Evolutionary conservation across 2,797 vertebrate species (phyloP).

Genomic region (Micromesistius poutassou): DNA sequence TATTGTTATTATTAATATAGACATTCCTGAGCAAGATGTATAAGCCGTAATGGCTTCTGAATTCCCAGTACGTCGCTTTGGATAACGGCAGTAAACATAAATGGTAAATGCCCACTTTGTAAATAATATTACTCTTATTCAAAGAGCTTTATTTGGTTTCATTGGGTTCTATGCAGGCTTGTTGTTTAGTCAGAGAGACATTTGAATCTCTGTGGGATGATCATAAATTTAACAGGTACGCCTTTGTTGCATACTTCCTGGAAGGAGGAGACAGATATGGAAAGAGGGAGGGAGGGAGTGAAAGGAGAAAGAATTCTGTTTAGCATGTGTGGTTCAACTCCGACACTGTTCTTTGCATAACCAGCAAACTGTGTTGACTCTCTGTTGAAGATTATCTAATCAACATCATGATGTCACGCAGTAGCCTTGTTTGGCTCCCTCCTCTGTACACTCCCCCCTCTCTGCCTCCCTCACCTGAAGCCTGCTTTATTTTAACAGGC

Average conservation of each 20-base stretch:
- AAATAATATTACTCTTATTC: not conserved
- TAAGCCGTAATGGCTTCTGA: not conserved
- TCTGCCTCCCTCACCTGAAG: not conserved
- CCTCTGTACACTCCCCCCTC: not conserved
- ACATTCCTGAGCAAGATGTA: not conserved
- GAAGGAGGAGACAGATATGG: not conserved
- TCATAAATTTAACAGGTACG: not conserved
- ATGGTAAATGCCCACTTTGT: not conserved
- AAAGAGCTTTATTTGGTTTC: not conserved
- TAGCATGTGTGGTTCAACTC: constrained; percentile 8
- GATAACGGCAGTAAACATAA: not conserved
- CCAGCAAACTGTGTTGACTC: not conserved
- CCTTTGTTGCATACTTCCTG: not conserved
- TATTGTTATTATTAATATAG: not conserved
- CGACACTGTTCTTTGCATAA: not conserved
- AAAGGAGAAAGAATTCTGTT: not conserved
- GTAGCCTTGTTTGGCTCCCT: not conserved
- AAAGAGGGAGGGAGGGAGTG: not conserved
- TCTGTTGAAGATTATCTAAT: not conserved
- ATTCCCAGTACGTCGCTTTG: not conserved
- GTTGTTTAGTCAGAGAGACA: not conserved
- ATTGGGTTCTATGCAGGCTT: not conserved
- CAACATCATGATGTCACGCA: not conserved
- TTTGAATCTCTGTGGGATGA: not conserved
- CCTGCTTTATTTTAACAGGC: not conserved